Base-by-base conservation (phyloP, 2,797 vertebrate genomes). In the Poeciliopsis turneri region DNA sequence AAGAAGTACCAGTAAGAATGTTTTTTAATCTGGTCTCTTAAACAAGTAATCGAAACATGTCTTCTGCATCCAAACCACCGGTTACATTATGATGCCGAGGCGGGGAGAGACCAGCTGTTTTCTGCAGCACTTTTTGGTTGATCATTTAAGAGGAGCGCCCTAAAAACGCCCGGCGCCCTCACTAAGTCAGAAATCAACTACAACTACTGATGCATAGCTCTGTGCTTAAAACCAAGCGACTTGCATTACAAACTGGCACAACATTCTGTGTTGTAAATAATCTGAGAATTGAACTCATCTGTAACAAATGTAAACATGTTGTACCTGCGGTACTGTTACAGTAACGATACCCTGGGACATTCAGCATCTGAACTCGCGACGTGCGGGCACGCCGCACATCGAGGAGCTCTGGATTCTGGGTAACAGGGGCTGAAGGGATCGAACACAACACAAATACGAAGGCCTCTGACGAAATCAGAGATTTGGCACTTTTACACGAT, bases 121-220 rank as follows among this genome's bases (percentile, higher is more conserved):
- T 84, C 75, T 90, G 91, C 89, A 94, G 90, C 90, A 86, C 86
- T 93, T 94, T 94, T 94, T 94, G 95, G 94, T 94, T 94, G 89
- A 88, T 90, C 70, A 46, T 85, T 72, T 66, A 74, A 79, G 70
- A 76, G 90, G 74, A 91, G 79, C 77, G 71, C 80, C 86, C 77
- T 51, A 78, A 69, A 47, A 49, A 36, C 68, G 76, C 10, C 72
- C 71, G 77, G 83, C 23, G 18, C 74, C 75, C 84, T 66, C 43
- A 61, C 79, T 75, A 86, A 79, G 87, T 79, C 69, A 84, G 53
- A 79, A 68, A 80, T 74, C 69, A 80, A 75, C 86, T 89, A 92
- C 78, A 83, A 86, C 89, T 93, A 89, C 84, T 74, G 72, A 90
- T 95, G 94, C 94, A 95, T 94, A 95, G 94, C 89, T 92, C 82